Conservation (phyloP, 2,888 invertebrate genomes). For the Melanophora roralis region DNA sequence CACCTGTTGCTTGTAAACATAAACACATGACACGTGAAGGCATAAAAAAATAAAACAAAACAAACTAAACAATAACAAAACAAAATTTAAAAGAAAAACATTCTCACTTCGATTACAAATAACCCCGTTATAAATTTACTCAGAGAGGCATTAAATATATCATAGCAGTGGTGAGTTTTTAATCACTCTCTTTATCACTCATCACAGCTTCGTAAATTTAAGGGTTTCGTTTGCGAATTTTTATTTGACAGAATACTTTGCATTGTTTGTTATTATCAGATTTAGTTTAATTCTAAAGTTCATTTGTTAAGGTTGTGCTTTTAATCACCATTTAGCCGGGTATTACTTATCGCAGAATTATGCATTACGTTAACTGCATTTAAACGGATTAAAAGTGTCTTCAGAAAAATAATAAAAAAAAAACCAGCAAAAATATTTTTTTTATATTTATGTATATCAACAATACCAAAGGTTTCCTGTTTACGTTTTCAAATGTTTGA, state of each 20-base stretch:
- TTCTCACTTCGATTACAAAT: background rate
- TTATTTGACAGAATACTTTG: slow-evolving; percentile 23
- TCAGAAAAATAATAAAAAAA: background rate
- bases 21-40: slow-evolving; percentile 28
- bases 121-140: background rate
- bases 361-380: slow-evolving; percentile 25
- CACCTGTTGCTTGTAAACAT: slow-evolving; percentile 24
- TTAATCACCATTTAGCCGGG: background rate
- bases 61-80: background rate
- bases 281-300: slow-evolving; percentile 52
- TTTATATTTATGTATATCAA: background rate
- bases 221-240: slow-evolving; percentile 1
- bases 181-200: background rate
- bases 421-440: background rate
- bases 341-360: background rate
- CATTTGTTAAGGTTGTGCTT: slow-evolving; percentile 43
- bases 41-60: slow-evolving; percentile 24
- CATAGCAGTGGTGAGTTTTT: background rate
- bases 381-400: background rate
- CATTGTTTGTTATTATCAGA: slow-evolving; percentile 43
- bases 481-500: slow-evolving; percentile 38
- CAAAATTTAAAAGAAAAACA: background rate
- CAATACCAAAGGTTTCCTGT: slow-evolving; percentile 16
- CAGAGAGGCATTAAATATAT: background rate
- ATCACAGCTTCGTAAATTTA: slow-evolving; percentile 46